These are phyloP conservation scores for Diachrysia chrysitis DNA, from an alignment of 2,888 invertebrate genomes.

Conservation along the genomic window DNA sequence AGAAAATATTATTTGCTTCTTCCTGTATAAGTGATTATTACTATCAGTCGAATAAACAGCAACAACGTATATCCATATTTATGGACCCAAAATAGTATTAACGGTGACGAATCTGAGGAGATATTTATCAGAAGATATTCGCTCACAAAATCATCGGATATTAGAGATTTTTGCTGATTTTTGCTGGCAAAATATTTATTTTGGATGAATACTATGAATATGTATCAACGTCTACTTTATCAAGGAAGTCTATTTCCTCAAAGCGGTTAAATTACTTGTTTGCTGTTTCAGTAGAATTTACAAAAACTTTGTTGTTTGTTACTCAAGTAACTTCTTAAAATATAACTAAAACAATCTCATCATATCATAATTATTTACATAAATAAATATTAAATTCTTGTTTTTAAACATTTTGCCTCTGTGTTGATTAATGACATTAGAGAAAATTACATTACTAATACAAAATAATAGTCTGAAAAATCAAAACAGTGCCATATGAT, in stretches of 20 bases:
- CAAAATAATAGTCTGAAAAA: neutral
- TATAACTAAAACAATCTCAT: too few species aligned
- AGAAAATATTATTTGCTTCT: neutral
- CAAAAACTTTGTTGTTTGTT: too few species aligned
- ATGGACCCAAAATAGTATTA: constrained; percentile 7
- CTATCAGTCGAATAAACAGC: constrained; percentile 3
- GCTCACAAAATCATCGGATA: neutral
- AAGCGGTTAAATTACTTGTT: neutral
- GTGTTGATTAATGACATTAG: too few species aligned
- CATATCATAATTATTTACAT: too few species aligned
- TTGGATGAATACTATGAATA: neutral
- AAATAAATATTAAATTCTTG: too few species aligned
- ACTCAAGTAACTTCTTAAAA: too few species aligned
- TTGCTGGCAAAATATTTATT: neutral
- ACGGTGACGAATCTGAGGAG: neutral
- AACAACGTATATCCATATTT: neutral
- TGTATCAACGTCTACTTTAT: neutral
- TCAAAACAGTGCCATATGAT: neutral
- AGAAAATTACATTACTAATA: too few species aligned
- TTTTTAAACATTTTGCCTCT: too few species aligned
- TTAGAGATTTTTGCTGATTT: neutral
- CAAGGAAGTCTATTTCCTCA: neutral
- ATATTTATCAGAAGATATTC: neutral
- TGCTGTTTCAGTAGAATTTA: neutral
- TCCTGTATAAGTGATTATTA: constrained; percentile 5